Evolutionary conservation across 1,140 invertebrate genomes (phyloP).

Genomic region (Lepidurus arcticus): DNA sequence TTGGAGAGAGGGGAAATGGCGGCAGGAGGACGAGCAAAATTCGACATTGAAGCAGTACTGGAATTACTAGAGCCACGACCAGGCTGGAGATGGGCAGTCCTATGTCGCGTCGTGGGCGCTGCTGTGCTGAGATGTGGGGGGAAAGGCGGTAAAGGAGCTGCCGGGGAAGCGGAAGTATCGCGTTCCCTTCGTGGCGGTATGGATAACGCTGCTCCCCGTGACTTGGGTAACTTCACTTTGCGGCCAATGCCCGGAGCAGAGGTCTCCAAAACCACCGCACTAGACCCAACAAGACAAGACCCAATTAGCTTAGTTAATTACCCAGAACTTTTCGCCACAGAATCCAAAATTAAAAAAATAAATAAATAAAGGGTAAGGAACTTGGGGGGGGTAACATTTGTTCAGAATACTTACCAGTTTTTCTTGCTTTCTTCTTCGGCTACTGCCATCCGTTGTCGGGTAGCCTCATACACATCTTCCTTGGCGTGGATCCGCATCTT

Average conservation of each 20-base stretch:
- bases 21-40: conserved; percentile 27
- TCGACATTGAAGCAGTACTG: conserved; percentile 1
- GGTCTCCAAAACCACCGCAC: conserved; percentile 86
- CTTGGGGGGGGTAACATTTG: not conserved
- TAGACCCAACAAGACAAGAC: conserved; percentile 46
- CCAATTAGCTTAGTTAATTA: conserved; percentile 22
- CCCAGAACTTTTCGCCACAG: conserved; percentile 24
- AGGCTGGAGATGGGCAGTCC: not conserved
- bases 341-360: conserved; percentile 24
- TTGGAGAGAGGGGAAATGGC: conserved; percentile 25
- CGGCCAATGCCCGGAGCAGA: conserved; percentile 71
- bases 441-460: conserved; percentile 78
- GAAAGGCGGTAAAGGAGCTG: conserved; percentile 38
- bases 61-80: not conserved
- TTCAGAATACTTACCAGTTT: conserved; percentile 61
- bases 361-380: conserved; percentile 24
- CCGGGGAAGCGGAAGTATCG: conserved; percentile 41
- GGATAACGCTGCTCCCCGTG: conserved; percentile 39
- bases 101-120: conserved; percentile 25
- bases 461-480: conserved; percentile 88
- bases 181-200: conserved; percentile 39
- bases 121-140: conserved; percentile 33
- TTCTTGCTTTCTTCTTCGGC: conserved; percentile 85
- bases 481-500: conserved; percentile 87
- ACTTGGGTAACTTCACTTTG: conserved; percentile 64